phyloP scores from a whole-genome alignment of 2,113 vertebrate species.

The Cathartes aura region DNA sequence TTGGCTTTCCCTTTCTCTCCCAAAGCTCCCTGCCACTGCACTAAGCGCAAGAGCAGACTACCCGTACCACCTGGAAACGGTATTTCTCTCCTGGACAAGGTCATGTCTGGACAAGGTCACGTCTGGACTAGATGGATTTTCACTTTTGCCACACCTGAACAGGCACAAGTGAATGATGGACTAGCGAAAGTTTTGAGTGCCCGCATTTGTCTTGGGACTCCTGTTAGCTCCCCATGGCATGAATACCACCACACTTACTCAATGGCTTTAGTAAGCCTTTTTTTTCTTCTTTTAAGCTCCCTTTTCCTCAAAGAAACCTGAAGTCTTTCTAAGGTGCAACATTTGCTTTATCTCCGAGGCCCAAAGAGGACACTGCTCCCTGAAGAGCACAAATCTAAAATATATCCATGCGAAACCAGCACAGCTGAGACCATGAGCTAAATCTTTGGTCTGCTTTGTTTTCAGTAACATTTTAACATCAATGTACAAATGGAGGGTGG shows the following conservation, averaged over 20 bases:
- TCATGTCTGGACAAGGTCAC: neutral
- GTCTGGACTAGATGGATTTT: neutral
- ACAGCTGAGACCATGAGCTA: neutral
- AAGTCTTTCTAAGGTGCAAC: neutral
- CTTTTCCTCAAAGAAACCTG: neutral
- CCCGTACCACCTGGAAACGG: neutral
- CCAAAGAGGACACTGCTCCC: neutral
- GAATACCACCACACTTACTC: neutral
- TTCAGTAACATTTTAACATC: neutral
- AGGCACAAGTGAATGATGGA: neutral
- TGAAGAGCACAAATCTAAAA: neutral
- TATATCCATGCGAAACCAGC: neutral
- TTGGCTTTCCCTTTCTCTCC: neutral
- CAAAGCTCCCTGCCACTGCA: neutral
- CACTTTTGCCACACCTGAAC: neutral
- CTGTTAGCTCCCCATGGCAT: neutral
- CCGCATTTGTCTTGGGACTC: neutral
- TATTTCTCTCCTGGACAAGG: neutral
- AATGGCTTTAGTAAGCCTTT: neutral
- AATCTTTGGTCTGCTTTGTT: neutral
- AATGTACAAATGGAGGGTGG: neutral
- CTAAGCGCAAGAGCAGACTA: fast-evolving
- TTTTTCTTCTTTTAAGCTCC: neutral
- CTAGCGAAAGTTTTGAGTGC: neutral
- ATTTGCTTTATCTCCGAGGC: neutral